Conservation (phyloP, 2,888 invertebrate species). For the Pecten maximus region DNA sequence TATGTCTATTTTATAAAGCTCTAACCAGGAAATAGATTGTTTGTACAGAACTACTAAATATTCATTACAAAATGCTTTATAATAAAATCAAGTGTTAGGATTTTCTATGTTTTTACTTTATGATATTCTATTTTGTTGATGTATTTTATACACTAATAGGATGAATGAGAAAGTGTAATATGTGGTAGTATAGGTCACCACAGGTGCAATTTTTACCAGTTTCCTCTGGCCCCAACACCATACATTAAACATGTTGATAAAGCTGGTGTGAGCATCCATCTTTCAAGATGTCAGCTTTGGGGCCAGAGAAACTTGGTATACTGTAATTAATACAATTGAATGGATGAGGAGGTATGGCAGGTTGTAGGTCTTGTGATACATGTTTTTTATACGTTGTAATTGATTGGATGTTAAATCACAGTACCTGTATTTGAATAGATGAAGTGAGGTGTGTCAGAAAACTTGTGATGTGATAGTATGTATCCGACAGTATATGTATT, state of each 20-base stretch:
- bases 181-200: no score
- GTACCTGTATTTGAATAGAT: no score
- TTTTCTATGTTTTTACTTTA: slow-evolving; percentile 29
- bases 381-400: slow-evolving; percentile 8
- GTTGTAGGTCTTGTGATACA: neutral
- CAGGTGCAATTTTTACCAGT: neutral
- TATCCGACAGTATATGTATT: no score
- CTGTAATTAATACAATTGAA: neutral
- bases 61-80: neutral
- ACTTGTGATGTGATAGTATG: no score
- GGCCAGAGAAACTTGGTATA: neutral
- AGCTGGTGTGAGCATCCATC: neutral
- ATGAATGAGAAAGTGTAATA: neutral
- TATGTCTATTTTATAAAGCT: neutral
- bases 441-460: no score
- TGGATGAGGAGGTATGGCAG: neutral
- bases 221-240: neutral
- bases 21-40: neutral
- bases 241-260: neutral
- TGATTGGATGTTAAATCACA: neutral
- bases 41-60: neutral
- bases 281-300: no score
- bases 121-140: slow-evolving; percentile 30
- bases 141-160: neutral
- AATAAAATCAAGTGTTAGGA: neutral